Evolutionary conservation across 1,140 invertebrate genomes (phyloP).

Genomic region (Laupala kohalensis): DNA sequence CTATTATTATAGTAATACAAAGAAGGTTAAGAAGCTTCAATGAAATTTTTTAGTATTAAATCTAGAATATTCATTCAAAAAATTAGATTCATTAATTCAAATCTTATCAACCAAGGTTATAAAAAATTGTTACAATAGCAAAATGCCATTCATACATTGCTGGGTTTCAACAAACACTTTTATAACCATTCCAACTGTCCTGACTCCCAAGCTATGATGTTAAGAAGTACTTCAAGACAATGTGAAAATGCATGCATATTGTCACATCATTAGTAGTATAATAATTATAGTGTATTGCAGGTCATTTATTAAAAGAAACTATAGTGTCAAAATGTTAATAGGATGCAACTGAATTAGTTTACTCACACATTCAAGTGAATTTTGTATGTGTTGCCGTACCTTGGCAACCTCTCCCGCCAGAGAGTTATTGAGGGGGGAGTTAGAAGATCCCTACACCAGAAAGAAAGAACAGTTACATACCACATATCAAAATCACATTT

Average conservation of each 20-base stretch:
- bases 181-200: no score
- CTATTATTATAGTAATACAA: background rate
- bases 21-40: background rate
- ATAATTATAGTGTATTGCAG: background rate
- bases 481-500: no score
- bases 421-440: constrained; percentile 29
- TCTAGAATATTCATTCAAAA: background rate
- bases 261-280: no score
- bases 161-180: no score
- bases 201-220: no score
- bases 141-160: no score
- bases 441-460: constrained; percentile 28
- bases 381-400: constrained; percentile 40
- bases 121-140: no score
- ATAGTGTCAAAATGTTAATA: background rate
- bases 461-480: constrained; percentile 9
- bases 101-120: no score
- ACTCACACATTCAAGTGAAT: constrained; percentile 42
- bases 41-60: background rate
- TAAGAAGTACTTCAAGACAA: no score
- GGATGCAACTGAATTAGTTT: constrained; percentile 11
- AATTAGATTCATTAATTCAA: background rate
- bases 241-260: no score
- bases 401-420: constrained; percentile 39
- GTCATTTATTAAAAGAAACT: constrained; percentile 24